These are phyloP conservation scores for Sebastes minor DNA, from an alignment of 2,797 vertebrate species.

Conservation along the genomic window DNA sequence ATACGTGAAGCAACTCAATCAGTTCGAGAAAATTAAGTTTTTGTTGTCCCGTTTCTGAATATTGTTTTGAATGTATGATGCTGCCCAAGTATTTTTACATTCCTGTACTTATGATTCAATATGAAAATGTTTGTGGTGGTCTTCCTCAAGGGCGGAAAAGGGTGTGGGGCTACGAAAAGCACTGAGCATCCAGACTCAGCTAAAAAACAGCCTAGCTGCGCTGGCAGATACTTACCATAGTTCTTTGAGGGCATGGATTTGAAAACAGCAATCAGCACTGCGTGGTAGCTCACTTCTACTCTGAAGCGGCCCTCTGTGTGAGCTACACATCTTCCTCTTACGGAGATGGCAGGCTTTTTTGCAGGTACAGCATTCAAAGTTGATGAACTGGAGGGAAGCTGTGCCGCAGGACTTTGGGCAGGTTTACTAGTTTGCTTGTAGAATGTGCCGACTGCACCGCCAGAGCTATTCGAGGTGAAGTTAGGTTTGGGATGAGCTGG, in stretches of 20 bases:
- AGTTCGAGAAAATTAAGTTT: not conserved
- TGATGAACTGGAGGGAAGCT: constrained; percentile 28
- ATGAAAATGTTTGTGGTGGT: not conserved
- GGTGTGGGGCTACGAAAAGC: not conserved
- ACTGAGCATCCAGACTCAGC: not conserved
- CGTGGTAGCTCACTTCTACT: constrained; percentile 89
- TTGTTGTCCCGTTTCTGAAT: not conserved
- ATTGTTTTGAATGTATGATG: not conserved
- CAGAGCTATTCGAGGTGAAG: constrained; percentile 12
- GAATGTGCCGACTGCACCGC: constrained; percentile 50
- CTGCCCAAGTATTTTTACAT: not conserved
- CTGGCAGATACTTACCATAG: constrained; percentile 86
- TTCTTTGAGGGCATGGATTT: constrained; percentile 90
- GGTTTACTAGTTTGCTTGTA: constrained; percentile 65
- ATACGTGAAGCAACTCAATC: not conserved
- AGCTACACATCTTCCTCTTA: constrained; percentile 85
- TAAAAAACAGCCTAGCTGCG: not conserved
- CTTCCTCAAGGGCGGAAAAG: not conserved
- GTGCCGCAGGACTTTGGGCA: constrained; percentile 36
- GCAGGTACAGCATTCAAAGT: constrained; percentile 26
- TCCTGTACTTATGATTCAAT: not conserved
- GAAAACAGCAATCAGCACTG: constrained; percentile 88
- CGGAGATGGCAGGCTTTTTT: constrained; percentile 73
- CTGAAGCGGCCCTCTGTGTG: constrained; percentile 86
- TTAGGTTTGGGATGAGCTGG: constrained; percentile 36